These are phyloP conservation scores for Lathamus discolor DNA, from an alignment of 2,113 vertebrate species.

Conservation along the genomic window DNA sequence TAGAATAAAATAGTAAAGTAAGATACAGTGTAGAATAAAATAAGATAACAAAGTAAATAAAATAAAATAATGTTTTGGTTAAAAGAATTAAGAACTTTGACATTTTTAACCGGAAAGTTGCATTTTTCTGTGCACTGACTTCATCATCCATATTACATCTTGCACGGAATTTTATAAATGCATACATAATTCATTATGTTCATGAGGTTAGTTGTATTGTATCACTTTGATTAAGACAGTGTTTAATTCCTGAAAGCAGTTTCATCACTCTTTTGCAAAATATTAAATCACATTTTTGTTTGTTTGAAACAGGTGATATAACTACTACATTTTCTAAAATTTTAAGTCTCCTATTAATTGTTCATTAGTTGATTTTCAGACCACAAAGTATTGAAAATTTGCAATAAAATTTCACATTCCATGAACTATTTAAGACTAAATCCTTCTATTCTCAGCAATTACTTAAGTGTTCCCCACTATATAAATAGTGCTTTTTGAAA, in stretches of 20 bases:
- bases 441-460: background rate
- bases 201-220: background rate
- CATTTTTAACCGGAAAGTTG: background rate
- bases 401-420: background rate
- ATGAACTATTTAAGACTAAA: background rate
- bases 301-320: background rate
- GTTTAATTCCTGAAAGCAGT: background rate
- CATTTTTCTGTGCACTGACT: background rate
- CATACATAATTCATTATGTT: background rate
- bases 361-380: background rate
- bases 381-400: background rate
- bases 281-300: background rate
- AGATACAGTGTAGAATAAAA: too few species aligned
- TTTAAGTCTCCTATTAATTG: background rate
- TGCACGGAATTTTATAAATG: background rate
- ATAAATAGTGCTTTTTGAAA: background rate
- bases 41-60: too few species aligned
- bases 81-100: background rate
- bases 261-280: background rate
- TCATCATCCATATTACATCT: background rate
- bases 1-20: too few species aligned
- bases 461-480: background rate
- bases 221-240: background rate
- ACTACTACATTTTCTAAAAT: background rate
- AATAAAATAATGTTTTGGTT: background rate